phyloP scores from a whole-genome alignment of 2,113 vertebrate genomes.

The Hipposideros armiger region DNA sequence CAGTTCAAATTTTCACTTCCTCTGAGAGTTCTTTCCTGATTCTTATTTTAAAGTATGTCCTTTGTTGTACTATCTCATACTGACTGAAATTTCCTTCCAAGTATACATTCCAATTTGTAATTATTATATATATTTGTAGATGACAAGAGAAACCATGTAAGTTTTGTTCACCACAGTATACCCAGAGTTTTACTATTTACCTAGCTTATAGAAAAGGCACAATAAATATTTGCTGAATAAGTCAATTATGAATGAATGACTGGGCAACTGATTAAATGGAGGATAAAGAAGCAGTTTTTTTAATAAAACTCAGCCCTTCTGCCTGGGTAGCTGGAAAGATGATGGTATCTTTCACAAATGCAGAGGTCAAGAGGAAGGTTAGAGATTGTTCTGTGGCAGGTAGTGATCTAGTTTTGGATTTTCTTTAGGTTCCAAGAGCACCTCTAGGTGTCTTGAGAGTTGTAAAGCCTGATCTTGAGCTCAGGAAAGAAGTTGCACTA shows the following conservation, averaged over 20 bases:
- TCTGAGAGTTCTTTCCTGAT: background rate
- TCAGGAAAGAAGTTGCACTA: background rate
- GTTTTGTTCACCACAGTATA: background rate
- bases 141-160: background rate
- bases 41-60: background rate
- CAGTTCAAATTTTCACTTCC: background rate
- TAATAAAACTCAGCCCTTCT: background rate
- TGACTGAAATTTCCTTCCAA: constrained; percentile 22
- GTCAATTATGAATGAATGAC: constrained; percentile 27
- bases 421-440: constrained; percentile 22
- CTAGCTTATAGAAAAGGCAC: background rate
- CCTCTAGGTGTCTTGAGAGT: background rate
- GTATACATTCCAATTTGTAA: background rate
- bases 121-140: background rate
- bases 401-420: constrained; percentile 15
- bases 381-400: background rate
- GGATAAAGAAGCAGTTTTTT: background rate
- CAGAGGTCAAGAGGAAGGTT: background rate
- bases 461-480: constrained; percentile 10
- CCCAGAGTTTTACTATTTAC: background rate
- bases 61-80: background rate
- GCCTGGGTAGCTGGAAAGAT: background rate
- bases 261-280: constrained; percentile 7
- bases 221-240: background rate
- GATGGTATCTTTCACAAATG: background rate